phyloP scores from a whole-genome alignment of 2,113 vertebrate genomes.

The Cephalopterus ornatus region DNA sequence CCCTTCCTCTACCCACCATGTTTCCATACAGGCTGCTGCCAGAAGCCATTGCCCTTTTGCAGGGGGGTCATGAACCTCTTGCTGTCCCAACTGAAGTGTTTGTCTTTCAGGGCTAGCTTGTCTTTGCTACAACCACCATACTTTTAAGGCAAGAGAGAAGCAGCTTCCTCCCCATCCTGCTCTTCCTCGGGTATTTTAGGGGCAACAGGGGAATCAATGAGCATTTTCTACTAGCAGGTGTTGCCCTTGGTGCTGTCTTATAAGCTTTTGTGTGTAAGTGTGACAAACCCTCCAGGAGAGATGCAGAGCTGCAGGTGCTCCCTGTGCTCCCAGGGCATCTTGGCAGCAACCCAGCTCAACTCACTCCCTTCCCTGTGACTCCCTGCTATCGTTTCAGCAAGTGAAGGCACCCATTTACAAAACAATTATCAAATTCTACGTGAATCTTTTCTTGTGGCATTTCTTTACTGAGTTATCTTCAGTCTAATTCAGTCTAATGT shows the following conservation, averaged over 20 bases:
- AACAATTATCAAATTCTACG: not conserved
- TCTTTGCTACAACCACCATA: not conserved
- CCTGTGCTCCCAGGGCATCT: not conserved
- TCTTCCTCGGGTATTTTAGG: not conserved
- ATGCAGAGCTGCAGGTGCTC: accelerated
- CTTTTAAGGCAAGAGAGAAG: not conserved
- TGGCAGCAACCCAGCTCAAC: not conserved
- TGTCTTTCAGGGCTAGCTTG: not conserved
- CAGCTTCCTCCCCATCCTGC: not conserved
- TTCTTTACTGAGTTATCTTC: not conserved
- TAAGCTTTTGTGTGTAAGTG: not conserved
- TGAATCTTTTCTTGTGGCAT: not conserved
- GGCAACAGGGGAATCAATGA: accelerated
- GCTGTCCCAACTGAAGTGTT: not conserved
- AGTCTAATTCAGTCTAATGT: too few relatives aligned
- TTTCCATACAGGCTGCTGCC: not conserved
- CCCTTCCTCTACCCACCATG: not conserved
- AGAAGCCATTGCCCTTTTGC: not conserved
- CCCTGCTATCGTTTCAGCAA: not conserved
- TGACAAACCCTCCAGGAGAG: accelerated
- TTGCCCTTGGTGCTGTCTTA: not conserved
- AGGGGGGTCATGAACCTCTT: not conserved
- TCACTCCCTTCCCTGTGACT: not conserved
- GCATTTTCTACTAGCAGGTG: not conserved
- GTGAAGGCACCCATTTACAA: not conserved